Evolutionary conservation across 2,888 invertebrate genomes (phyloP).

Genomic region (Anagyrus pseudococci): DNA sequence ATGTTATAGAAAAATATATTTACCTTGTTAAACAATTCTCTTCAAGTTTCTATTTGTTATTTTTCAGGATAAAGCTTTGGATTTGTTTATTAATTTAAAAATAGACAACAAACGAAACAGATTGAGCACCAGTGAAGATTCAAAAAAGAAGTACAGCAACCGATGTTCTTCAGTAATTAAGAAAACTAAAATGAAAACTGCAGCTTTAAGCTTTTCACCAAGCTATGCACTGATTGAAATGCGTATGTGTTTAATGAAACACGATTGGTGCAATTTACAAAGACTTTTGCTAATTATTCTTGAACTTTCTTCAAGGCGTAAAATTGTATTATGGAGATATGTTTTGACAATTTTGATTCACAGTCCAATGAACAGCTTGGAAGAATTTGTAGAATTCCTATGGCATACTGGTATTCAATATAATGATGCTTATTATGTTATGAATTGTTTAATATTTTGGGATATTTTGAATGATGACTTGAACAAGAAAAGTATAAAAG

Average conservation of each 20-base stretch:
- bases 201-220: too few relatives aligned
- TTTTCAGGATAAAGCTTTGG: too few relatives aligned
- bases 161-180: too few relatives aligned
- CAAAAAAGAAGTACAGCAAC: too few relatives aligned
- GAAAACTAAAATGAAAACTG: too few relatives aligned
- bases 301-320: slow-evolving; percentile 29
- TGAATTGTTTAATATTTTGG: slow-evolving; percentile 22
- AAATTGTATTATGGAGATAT: slow-evolving; percentile 40
- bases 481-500: slow-evolving; percentile 4
- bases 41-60: too few relatives aligned
- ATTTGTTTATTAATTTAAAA: too few relatives aligned
- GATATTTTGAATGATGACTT: neutral
- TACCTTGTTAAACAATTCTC: too few relatives aligned
- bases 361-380: slow-evolving; percentile 32
- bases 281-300: slow-evolving; percentile 37
- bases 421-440: slow-evolving; percentile 22
- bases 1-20: too few relatives aligned
- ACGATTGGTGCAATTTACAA: slow-evolving; percentile 40
- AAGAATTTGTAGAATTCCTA: slow-evolving; percentile 33
- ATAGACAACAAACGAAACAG: too few relatives aligned
- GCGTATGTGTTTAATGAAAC: slow-evolving; percentile 36
- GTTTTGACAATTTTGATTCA: slow-evolving; percentile 35
- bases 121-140: too few relatives aligned
- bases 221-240: slow-evolving; percentile 36
- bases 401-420: slow-evolving; percentile 30